Base-by-base conservation (phyloP, 2,888 invertebrate species). In the Melanophora roralis region DNA sequence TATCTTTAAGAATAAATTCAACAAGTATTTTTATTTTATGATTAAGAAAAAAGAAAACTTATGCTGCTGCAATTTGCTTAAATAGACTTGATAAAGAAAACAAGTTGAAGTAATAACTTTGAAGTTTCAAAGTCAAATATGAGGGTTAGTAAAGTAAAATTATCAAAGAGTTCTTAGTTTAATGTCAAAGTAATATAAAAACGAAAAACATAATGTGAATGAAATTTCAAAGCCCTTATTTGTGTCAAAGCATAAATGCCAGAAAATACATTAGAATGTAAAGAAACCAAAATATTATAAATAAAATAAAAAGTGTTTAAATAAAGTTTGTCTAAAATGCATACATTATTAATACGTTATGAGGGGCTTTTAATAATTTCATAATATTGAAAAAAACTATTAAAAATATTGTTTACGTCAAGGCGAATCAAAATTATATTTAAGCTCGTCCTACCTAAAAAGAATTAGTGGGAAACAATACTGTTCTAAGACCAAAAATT, bases 51-150 rank as follows among this genome's bases (percentile, higher is more conserved):
- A 8, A 4, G 43, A 34, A 53, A 51, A 47, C 19, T 45, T 38
- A 3, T 57, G 40, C 49, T 49, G 21, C 14, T 40, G 38, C 40
- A 38, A 40, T 9, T 38, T 71, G 27, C 12, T 60, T 43, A 32
- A 32, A 27, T 5, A 27, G 4, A 27, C 43, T 60, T 71, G 60
- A 71, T 71, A 71, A 73, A 38, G 53, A 34, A 7, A 14, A 62
- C 32, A 51, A 72, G 23, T 51, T 62, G 23, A 55, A 55, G 19
- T 45, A 36, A 14, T 65, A 73, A 47, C 47, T 57, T 38, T 57
- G 19, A 12, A 73, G 47, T 40, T 73, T 40, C 40, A 64, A 73
- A 73, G 55, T 73, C 27, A 64, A 64, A 11, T 47, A 19, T 64
- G 55, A 47, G 55, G 55, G 36, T 38, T 34, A 36, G 27, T 21